Conservation (phyloP, 2,888 invertebrate genomes). For the Scrobipalpa atriplicella region DNA sequence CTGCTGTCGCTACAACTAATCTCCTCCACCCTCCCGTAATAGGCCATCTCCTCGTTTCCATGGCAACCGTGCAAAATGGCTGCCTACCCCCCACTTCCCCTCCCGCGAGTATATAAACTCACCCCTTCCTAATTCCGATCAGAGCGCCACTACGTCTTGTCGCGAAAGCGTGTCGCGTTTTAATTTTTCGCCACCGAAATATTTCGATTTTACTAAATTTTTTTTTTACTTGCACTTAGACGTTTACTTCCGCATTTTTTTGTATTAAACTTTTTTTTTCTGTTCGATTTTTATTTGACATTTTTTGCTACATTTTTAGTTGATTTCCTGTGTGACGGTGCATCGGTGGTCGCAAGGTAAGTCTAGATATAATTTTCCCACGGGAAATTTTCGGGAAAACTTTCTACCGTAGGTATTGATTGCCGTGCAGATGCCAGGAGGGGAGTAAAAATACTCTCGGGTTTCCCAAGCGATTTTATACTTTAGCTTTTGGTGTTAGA, state of each 20-base stretch:
- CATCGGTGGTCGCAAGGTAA: slow-evolving; percentile 11
- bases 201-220: slow-evolving; percentile 16
- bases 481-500: slow-evolving; percentile 41
- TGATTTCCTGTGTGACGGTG: slow-evolving; percentile 20
- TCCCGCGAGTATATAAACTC: slow-evolving; percentile 65
- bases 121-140: slow-evolving; percentile 52
- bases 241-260: slow-evolving; percentile 1
- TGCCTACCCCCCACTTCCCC: slow-evolving; percentile 58
- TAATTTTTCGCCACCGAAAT: slow-evolving; percentile 21
- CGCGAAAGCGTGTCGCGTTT: slow-evolving; percentile 50
- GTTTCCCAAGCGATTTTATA: slow-evolving; percentile 34
- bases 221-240: not conserved
- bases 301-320: slow-evolving; percentile 16
- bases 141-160: slow-evolving; percentile 73
- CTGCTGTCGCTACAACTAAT: slow-evolving; percentile 75
- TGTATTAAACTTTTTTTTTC: slow-evolving; percentile 17
- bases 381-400: not conserved
- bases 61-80: slow-evolving; percentile 77
- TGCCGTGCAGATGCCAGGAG: slow-evolving; percentile 49
- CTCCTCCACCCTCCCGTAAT: slow-evolving; percentile 80
- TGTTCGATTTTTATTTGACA: slow-evolving; percentile 23
- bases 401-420: slow-evolving; percentile 52
- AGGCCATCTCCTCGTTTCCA: slow-evolving; percentile 80
- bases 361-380: slow-evolving; percentile 13
- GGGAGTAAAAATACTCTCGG: slow-evolving; percentile 56